A percentile compares a stretch with the other conserved stretches of the same genome.
Conservation (phyloP, 2,888 invertebrate species). For the Griposia aprilina region DNA sequence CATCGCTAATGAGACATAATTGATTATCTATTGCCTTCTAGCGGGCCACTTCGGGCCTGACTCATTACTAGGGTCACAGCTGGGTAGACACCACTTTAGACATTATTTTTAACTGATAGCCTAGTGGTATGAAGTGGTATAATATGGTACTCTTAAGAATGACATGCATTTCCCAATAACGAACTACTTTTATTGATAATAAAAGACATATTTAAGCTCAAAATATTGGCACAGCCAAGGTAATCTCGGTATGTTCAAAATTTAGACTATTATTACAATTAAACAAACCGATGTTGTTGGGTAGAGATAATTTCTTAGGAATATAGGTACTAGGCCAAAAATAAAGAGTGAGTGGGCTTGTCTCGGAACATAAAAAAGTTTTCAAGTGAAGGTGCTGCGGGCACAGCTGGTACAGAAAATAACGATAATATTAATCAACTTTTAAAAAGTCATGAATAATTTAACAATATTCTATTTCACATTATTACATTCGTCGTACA, state of each 20-base stretch:
- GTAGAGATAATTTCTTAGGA: background rate
- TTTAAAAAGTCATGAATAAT: slow-evolving; percentile 25
- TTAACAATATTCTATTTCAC: background rate
- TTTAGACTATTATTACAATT: background rate
- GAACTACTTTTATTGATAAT: background rate
- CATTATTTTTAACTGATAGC: background rate
- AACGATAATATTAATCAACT: background rate
- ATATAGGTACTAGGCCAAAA: background rate
- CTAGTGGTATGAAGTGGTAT: background rate
- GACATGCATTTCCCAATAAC: background rate
- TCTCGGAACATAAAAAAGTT: slow-evolving; percentile 12
- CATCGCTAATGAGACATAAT: too few relatives aligned
- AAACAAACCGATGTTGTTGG: background rate
- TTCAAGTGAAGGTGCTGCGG: background rate
- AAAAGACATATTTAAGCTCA: background rate
- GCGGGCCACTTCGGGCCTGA: too few relatives aligned
- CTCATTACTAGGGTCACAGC: too few relatives aligned
- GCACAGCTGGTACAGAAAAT: slow-evolving; percentile 11
- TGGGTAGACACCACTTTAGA: background rate
- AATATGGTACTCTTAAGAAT: background rate
- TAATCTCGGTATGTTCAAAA: background rate
- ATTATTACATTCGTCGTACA: background rate
- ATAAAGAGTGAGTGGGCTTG: background rate
- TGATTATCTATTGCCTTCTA: too few relatives aligned
- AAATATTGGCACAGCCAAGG: background rate